Conservation (phyloP, 2,113 vertebrate genomes). For the Crotalus horridus region DNA sequence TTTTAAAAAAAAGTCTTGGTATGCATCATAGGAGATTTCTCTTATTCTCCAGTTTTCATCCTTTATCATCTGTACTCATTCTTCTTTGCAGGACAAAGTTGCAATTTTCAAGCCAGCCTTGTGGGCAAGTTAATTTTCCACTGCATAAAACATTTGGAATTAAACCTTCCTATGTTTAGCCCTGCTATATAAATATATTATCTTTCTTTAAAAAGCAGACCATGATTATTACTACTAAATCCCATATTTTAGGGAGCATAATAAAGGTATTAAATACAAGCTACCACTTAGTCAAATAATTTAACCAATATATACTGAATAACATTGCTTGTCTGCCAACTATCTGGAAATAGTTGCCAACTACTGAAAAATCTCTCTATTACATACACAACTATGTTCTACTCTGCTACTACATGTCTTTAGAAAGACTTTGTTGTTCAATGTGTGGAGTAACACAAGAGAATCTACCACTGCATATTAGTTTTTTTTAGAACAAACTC, state of each 20-base stretch:
- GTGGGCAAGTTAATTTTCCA: fast-evolving
- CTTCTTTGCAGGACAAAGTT: not conserved
- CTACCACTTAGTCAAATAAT: not conserved
- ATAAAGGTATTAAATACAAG: fast-evolving
- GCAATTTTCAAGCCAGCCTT: not conserved
- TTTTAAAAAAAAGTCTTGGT: not conserved
- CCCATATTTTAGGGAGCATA: not conserved
- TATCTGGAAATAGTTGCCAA: constrained; percentile 3
- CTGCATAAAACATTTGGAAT: not conserved
- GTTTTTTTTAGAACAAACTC: not conserved
- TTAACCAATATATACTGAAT: not conserved
- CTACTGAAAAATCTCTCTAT: not conserved
- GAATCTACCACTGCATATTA: not conserved
- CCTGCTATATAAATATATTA: not conserved
- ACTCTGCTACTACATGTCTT: not conserved
- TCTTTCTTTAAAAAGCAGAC: not conserved
- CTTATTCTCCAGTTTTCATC: not conserved
- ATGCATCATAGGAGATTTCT: not conserved
- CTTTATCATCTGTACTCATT: not conserved
- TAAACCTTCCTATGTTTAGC: not conserved
- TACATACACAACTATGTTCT: not conserved
- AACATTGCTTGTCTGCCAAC: not conserved
- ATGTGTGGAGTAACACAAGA: not conserved
- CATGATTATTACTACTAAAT: not conserved
- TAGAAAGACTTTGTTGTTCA: not conserved